Base-by-base conservation (phyloP, 2,113 vertebrate genomes). In the Brachypteracias leptosomus region DNA sequence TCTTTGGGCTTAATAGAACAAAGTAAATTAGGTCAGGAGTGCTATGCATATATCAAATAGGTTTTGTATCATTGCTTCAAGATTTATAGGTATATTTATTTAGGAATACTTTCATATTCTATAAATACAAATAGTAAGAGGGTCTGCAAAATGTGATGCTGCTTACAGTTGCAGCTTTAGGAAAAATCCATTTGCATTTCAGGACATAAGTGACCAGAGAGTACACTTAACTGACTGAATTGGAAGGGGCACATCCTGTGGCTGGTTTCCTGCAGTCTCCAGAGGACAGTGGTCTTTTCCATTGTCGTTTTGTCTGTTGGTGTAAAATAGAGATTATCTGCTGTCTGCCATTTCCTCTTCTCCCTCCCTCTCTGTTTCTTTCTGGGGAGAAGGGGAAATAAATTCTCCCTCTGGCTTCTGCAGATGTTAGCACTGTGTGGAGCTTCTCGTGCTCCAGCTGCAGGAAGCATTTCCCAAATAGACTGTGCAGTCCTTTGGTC, bases 311-410 rank as follows among this genome's bases (percentile, higher is more conserved):
- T 84, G 52, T 78, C 68, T 86, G 79, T 61, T 8, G 0, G 33
- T 66, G 55, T 84, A 78, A 84, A 93, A 62, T 6, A 68, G 68
- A 78, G 44, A 89, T 95, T 95, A 92, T 93, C 93, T 94, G n/a
- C 52, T 2, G 3, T 89, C 75, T 95, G 85, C 92, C 92, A 92
- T 95, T 97, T 97, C 96, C 90, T 96, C n/a, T 87, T 77, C 63
- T 88, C 46, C 21, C 26, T 90, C 78, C 55, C 36, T 68, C n/a
- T 77, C 80, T 90, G 7, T 71, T 84, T 80, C 42, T 77, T 93
- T 94, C 66, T 91, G 40, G 71, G 26, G 18, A 73, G 16, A 80
- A 21, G 6, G 72, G n/a, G 49, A 86, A 74, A 90, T 79, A 88
- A 80, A 78, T 89, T 91, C 13, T 90, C 46, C 21, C 38, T 93